Evolutionary conservation across 1,140 invertebrate genomes (phyloP).

Genomic region (Ceratitis capitata): DNA sequence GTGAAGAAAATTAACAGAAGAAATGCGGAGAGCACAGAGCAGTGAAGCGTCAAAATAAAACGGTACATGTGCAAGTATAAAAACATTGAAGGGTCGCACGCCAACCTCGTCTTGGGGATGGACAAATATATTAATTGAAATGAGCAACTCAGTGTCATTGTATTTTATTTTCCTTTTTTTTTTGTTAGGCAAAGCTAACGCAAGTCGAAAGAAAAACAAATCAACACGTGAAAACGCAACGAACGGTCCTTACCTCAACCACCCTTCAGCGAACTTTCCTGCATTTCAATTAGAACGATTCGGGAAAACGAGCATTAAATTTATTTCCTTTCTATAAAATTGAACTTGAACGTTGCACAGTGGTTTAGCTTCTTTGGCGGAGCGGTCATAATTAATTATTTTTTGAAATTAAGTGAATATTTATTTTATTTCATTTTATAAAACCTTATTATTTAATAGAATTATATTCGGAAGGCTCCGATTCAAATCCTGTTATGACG

Average conservation of each 20-base stretch:
- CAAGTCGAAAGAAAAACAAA: background rate
- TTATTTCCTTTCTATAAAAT: background rate
- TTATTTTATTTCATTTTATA: too few species aligned
- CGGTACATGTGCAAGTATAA: background rate
- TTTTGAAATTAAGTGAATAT: too few species aligned
- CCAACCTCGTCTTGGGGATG: background rate
- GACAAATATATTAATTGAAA: slow-evolving; percentile 35
- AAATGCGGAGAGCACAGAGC: background rate
- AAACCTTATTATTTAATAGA: too few species aligned
- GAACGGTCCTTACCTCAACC: background rate
- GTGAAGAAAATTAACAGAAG: background rate
- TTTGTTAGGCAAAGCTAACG: background rate
- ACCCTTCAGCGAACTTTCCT: background rate
- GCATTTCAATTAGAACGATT: background rate
- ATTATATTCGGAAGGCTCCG: too few species aligned
- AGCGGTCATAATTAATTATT: too few species aligned
- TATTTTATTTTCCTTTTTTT: background rate
- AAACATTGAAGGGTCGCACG: too few species aligned
- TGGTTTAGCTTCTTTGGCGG: too few species aligned
- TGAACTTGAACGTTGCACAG: too few species aligned
- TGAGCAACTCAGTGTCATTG: background rate
- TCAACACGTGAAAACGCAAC: background rate
- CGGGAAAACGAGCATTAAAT: background rate
- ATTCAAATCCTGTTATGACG: too few species aligned
- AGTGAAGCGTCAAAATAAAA: slow-evolving; percentile 2